A percentile compares a stretch with the other conserved stretches of the same genome.
These are phyloP conservation scores for Squalus acanthias DNA, from an alignment of 2,797 vertebrate genomes.

Conservation along the genomic window DNA sequence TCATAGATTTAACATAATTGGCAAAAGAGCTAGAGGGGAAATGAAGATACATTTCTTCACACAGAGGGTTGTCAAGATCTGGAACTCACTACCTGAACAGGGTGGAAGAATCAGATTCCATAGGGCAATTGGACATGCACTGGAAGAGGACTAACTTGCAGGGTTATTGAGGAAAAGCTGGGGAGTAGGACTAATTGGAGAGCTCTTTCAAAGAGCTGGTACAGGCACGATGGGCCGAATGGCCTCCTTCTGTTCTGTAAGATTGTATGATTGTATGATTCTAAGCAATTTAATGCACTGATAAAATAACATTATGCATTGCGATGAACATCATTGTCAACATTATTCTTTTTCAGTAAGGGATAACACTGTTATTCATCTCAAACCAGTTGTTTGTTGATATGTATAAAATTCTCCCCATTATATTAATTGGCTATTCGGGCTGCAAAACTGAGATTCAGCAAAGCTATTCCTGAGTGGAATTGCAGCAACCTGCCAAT, in stretches of 20 bases:
- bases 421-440: too few relatives aligned
- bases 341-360: not conserved
- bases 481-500: not conserved
- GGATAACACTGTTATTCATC: not conserved
- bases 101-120: not conserved
- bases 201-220: not conserved
- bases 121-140: not conserved
- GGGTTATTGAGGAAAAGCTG: not conserved
- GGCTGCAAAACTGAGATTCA: too few relatives aligned
- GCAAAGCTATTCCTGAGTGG: not conserved
- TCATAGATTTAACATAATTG: not conserved
- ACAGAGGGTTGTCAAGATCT: not conserved
- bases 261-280: not conserved
- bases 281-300: not conserved
- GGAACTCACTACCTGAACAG: not conserved
- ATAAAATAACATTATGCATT: not conserved
- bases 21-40: not conserved
- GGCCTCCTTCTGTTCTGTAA: not conserved
- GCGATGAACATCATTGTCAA: not conserved
- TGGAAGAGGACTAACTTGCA: not conserved
- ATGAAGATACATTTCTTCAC: not conserved
- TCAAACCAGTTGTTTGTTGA: too few relatives aligned
- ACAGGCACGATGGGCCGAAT: not conserved
- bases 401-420: too few relatives aligned
- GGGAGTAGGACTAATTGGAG: not conserved